phyloP scores from a whole-genome alignment of 2,888 invertebrate genomes.

The Augiades crinisus region DNA sequence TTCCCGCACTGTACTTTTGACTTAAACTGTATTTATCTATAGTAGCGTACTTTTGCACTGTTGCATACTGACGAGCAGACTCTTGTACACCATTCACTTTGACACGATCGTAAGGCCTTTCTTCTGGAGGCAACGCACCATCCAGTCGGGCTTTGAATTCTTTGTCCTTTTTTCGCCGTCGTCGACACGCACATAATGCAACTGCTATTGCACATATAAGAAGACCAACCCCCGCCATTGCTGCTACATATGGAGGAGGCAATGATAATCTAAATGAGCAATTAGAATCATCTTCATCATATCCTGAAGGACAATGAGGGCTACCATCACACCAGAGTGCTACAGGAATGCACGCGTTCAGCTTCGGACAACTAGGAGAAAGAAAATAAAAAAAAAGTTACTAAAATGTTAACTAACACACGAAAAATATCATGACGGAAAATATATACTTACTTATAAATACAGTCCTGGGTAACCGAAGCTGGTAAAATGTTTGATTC shows the following conservation, averaged over 20 bases:
- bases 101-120: conserved; percentile 82
- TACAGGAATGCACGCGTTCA: conserved; percentile 90
- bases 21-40: conserved; percentile 79
- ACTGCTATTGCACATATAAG: conserved; percentile 81
- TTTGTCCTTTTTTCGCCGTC: conserved; percentile 81
- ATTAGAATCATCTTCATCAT: conserved; percentile 89
- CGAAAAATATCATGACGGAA: conserved; percentile 6
- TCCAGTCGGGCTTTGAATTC: conserved; percentile 83
- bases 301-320: conserved; percentile 90
- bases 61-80: conserved; percentile 68
- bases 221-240: conserved; percentile 83
- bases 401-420: neutral
- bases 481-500: conserved; percentile 76
- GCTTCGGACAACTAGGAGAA: conserved; percentile 86
- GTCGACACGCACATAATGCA: conserved; percentile 82
- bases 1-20: conserved; percentile 76
- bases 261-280: conserved; percentile 86
- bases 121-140: conserved; percentile 80
- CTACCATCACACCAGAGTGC: conserved; percentile 91
- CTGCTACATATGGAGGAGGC: conserved; percentile 84
- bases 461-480: conserved; percentile 82
- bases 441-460: conserved; percentile 81
- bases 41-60: conserved; percentile 77
- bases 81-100: conserved; percentile 74
- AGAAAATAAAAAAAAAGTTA: conserved; percentile 14